Evolutionary conservation across 2,888 invertebrate genomes (phyloP).

Genomic region (Leptopilina myrica): DNA sequence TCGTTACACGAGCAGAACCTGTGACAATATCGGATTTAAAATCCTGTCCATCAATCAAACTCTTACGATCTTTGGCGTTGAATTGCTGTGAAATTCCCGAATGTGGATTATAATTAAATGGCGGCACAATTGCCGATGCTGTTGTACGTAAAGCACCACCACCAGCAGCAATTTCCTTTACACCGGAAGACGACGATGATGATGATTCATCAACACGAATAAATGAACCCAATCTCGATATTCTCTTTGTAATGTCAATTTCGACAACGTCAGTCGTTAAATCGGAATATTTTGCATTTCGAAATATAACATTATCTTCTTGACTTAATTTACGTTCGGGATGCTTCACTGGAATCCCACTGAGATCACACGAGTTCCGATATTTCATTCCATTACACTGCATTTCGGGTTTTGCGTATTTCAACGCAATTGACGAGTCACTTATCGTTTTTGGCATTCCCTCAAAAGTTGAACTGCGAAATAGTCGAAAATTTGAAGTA

Average conservation of each 20-base stretch:
- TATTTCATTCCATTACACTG: slow-evolving; percentile 59
- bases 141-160: slow-evolving; percentile 56
- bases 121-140: slow-evolving; percentile 76
- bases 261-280: slow-evolving; percentile 51
- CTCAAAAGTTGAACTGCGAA: slow-evolving; percentile 83
- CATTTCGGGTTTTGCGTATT: slow-evolving; percentile 41
- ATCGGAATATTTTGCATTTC: slow-evolving; percentile 61
- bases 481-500: slow-evolving; percentile 68
- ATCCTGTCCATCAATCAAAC: slow-evolving; percentile 49
- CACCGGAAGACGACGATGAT: slow-evolving; percentile 43
- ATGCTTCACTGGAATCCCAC: slow-evolving; percentile 67
- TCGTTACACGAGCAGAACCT: slow-evolving; percentile 70
- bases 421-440: slow-evolving; percentile 13
- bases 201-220: slow-evolving; percentile 73
- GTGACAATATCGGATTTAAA: slow-evolving; percentile 65
- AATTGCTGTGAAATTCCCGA: slow-evolving; percentile 57
- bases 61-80: slow-evolving; percentile 48
- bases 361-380: slow-evolving; percentile 71
- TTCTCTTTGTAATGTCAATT: slow-evolving; percentile 73
- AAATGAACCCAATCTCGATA: slow-evolving; percentile 79
- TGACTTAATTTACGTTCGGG: slow-evolving; percentile 49
- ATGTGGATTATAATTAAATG: slow-evolving; percentile 77
- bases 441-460: slow-evolving; percentile 69
- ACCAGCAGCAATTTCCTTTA: background rate
- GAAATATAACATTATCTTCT: slow-evolving; percentile 57